phyloP scores from a whole-genome alignment of 2,888 invertebrate genomes.

The Sympetrum striolatum region DNA sequence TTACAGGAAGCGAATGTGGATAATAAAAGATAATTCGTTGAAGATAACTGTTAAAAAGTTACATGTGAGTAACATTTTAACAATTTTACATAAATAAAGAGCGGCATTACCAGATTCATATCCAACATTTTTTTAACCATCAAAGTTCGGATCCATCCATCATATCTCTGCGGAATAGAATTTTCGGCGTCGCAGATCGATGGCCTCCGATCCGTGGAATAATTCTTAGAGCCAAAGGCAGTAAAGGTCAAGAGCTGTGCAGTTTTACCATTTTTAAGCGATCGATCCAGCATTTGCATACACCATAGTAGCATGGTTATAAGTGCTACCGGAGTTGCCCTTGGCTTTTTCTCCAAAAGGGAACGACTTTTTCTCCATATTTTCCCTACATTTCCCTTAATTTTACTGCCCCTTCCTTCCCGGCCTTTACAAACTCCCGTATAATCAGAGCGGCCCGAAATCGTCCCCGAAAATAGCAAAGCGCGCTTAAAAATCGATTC shows the following conservation, averaged over 20 bases:
- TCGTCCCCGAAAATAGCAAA: neutral
- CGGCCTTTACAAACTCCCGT: neutral
- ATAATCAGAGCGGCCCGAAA: neutral
- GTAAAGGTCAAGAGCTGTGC: neutral
- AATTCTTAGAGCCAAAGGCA: neutral
- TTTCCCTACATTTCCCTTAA: neutral
- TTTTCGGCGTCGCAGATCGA: neutral
- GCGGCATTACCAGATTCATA: no score
- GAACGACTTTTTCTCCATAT: neutral
- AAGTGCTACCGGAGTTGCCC: neutral
- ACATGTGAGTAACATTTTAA: no score
- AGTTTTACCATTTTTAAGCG: neutral
- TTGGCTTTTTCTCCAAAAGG: neutral
- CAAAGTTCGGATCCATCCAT: neutral
- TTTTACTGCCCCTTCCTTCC: neutral
- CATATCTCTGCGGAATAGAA: neutral
- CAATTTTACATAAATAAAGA: no score
- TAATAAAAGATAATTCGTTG: no score
- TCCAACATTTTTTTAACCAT: no score
- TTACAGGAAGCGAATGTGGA: no score
- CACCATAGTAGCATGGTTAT: neutral
- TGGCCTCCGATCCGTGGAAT: neutral
- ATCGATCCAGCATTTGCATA: neutral
- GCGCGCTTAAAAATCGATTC: neutral
- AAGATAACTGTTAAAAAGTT: no score